phyloP scores from a whole-genome alignment of 2,113 vertebrate species.

The Morone saxatilis region DNA sequence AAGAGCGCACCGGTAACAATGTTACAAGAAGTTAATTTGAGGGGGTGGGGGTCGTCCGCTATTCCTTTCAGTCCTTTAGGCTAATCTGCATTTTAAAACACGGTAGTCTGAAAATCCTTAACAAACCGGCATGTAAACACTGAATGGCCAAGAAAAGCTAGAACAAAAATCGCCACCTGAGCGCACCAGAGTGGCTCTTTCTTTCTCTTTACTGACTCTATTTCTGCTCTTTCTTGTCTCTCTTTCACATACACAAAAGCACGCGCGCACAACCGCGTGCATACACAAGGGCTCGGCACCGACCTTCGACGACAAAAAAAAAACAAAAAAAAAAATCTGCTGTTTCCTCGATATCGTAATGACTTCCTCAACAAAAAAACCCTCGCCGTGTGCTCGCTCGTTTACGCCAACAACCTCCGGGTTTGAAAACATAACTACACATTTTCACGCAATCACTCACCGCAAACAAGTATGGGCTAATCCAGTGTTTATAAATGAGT shows the following conservation, averaged over 20 bases:
- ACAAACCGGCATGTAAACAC: constrained; percentile 4
- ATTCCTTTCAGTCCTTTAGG: constrained; percentile 31
- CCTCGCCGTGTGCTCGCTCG: constrained; percentile 43
- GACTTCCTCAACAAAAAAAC: constrained; percentile 76
- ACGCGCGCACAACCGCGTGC: not conserved
- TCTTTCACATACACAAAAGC: constrained; percentile 26
- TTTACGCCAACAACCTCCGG: constrained; percentile 62
- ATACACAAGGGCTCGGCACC: constrained; percentile 26
- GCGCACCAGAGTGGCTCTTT: constrained; percentile 16
- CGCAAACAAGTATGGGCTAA: constrained; percentile 78
- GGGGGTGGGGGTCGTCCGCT: constrained; percentile 43
- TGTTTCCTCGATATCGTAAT: constrained; percentile 75
- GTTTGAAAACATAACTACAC: constrained; percentile 38
- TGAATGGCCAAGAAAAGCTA: not conserved
- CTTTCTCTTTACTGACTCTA: constrained; percentile 13
- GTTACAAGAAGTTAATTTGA: constrained; percentile 68
- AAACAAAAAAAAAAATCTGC: constrained; percentile 22
- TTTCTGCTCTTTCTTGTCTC: constrained; percentile 31
- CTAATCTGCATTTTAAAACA: constrained; percentile 46
- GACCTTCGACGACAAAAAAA: constrained; percentile 49
- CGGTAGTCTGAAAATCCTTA: not conserved
- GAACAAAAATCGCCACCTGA: constrained; percentile 9
- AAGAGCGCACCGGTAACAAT: constrained; percentile 56
- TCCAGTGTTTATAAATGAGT: constrained; percentile 69
- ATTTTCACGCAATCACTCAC: constrained; percentile 78